Evolutionary conservation across 2,888 invertebrate genomes (phyloP).

Genomic region (Acrocyrtus sp.): DNA sequence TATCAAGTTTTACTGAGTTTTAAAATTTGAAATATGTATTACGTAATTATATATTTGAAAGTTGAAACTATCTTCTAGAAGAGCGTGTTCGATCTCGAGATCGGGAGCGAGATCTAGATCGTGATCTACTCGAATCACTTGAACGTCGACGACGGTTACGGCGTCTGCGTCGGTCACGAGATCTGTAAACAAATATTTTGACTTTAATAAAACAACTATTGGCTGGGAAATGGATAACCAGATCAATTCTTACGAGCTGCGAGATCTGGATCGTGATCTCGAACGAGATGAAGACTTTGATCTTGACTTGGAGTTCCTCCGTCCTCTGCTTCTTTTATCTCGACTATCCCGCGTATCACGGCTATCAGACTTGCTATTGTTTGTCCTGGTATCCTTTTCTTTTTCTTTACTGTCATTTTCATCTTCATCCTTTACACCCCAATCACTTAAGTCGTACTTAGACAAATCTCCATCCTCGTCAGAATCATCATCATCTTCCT

Average conservation of each 20-base stretch:
- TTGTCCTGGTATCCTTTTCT: slow-evolving; percentile 30
- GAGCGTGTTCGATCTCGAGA: slow-evolving; percentile 26
- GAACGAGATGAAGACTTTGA: slow-evolving; percentile 40
- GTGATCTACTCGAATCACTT: slow-evolving; percentile 39
- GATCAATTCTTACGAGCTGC: slow-evolving; percentile 35
- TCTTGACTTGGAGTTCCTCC: slow-evolving; percentile 52
- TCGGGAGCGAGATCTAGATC: slow-evolving; percentile 35
- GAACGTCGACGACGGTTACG: slow-evolving; percentile 30
- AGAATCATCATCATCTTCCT: slow-evolving; percentile 69
- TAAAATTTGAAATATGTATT: too few relatives aligned
- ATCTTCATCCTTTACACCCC: slow-evolving; percentile 75
- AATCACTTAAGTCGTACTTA: slow-evolving; percentile 77
- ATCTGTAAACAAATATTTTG: slow-evolving; percentile 12
- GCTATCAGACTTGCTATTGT: slow-evolving; percentile 42
- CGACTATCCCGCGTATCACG: slow-evolving; percentile 25
- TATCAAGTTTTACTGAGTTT: too few relatives aligned
- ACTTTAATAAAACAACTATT: too few relatives aligned
- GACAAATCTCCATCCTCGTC: slow-evolving; percentile 75
- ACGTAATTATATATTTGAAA: too few relatives aligned
- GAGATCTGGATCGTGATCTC: slow-evolving; percentile 23
- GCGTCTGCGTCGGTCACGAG: slow-evolving; percentile 37
- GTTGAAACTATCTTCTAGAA: slow-evolving; percentile 30
- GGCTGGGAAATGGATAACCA: too few relatives aligned
- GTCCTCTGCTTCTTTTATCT: too few relatives aligned
- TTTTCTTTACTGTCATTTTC: slow-evolving; percentile 65